These are phyloP conservation scores for Pandemis cinnamomeana DNA, from an alignment of 2,888 invertebrate species.

Conservation along the genomic window DNA sequence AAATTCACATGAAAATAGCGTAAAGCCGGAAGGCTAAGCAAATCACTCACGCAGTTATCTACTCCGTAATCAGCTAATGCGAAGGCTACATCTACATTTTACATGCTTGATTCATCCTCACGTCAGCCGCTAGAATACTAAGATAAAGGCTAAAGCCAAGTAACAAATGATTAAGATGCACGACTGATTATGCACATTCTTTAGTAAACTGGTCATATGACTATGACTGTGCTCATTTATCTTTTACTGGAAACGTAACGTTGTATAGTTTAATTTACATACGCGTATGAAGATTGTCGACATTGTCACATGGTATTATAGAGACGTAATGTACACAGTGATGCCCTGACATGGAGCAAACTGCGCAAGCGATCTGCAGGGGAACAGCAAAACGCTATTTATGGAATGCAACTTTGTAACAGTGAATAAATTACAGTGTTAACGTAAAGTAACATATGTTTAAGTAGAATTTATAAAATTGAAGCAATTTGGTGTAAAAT, in stretches of 20 bases:
- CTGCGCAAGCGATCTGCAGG: conserved; percentile 2
- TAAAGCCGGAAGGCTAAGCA: conserved; percentile 34
- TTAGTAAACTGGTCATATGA: conserved; percentile 37
- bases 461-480: neutral
- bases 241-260: conserved; percentile 17
- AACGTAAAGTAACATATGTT: neutral
- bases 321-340: conserved; percentile 5
- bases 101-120: conserved; percentile 40
- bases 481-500: neutral
- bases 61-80: conserved; percentile 35
- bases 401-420: conserved; percentile 14
- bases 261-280: conserved; percentile 31
- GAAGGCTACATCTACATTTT: conserved; percentile 37
- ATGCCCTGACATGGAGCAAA: conserved; percentile 24
- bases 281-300: conserved; percentile 30
- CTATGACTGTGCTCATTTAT: conserved; percentile 29
- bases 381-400: conserved; percentile 14
- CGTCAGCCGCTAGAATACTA: conserved; percentile 39
- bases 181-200: conserved; percentile 41
- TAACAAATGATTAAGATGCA: conserved; percentile 41
- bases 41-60: conserved; percentile 39
- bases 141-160: conserved; percentile 32
- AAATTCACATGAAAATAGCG: conserved; percentile 19
- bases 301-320: conserved; percentile 23
- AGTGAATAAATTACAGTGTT: conserved; percentile 18